phyloP scores from a whole-genome alignment of 2,888 invertebrate genomes.

The Plagiodera versicolora region DNA sequence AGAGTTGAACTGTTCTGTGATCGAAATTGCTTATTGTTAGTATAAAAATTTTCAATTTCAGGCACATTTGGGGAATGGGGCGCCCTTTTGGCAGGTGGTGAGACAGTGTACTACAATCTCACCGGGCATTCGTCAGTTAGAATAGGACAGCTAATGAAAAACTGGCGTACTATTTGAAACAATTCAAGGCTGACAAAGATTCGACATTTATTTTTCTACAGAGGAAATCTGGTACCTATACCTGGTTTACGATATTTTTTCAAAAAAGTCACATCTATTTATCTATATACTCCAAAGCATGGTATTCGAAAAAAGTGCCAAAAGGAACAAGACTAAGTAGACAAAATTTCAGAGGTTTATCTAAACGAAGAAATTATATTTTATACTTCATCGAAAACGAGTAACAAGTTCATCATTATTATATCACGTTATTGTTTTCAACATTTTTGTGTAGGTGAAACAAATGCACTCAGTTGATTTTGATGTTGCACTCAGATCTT shows the following conservation, averaged over 20 bases:
- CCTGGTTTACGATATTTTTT: constrained; percentile 20
- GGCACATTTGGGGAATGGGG: constrained; percentile 58
- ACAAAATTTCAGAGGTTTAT: neutral
- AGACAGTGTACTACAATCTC: constrained; percentile 55
- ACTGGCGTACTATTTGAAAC: constrained; percentile 51
- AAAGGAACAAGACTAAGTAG: constrained; percentile 9
- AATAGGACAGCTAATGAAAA: constrained; percentile 53
- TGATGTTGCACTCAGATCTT: too few species aligned
- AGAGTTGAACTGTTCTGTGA: too few species aligned
- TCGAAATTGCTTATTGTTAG: too few species aligned
- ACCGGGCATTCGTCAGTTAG: constrained; percentile 50
- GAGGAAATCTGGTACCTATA: constrained; percentile 15
- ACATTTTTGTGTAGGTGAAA: too few species aligned
- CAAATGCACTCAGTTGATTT: too few species aligned
- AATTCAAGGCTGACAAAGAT: constrained; percentile 29
- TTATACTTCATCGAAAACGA: neutral
- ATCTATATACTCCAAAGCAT: constrained; percentile 2
- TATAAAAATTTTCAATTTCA: neutral
- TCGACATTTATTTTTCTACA: constrained; percentile 31
- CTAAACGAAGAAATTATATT: too few species aligned
- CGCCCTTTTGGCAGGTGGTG: constrained; percentile 57
- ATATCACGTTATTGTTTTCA: too few species aligned
- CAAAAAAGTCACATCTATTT: constrained; percentile 17
- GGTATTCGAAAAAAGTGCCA: constrained; percentile 9
- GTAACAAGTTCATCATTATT: neutral